Conservation (phyloP, 2,888 invertebrate species). For the Pherbina coryleti region DNA sequence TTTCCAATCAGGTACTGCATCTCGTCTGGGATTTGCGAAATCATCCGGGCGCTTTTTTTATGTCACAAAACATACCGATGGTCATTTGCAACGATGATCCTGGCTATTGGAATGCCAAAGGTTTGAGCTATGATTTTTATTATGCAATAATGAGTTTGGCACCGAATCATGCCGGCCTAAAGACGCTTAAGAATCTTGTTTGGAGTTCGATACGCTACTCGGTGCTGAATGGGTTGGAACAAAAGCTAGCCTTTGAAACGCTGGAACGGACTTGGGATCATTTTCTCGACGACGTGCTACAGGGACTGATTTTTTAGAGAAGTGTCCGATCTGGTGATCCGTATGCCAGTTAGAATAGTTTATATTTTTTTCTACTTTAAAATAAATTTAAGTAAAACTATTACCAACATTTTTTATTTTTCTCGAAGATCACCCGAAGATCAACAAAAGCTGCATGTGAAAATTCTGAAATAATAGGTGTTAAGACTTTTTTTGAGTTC, state of each 20-base stretch:
- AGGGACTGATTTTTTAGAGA: conserved; percentile 55
- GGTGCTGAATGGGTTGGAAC: conserved; percentile 54
- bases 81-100: conserved; percentile 78
- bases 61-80: conserved; percentile 74
- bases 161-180: conserved; percentile 72
- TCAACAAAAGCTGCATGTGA: too few relatives aligned
- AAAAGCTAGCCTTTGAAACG: conserved; percentile 51
- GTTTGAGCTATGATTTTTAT: conserved; percentile 77
- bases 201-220: conserved; percentile 73
- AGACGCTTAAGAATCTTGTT: conserved; percentile 75
- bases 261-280: conserved; percentile 59
- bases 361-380: too few relatives aligned
- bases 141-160: conserved; percentile 77
- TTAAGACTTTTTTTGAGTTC: too few relatives aligned
- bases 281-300: conserved; percentile 59
- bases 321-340: too few relatives aligned
- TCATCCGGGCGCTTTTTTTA: conserved; percentile 73
- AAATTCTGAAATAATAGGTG: too few relatives aligned
- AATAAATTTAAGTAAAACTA: too few relatives aligned
- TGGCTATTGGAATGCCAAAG: conserved; percentile 74
- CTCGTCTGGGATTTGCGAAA: conserved; percentile 75
- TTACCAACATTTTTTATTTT: too few relatives aligned
- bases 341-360: too few relatives aligned
- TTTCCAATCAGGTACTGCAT: conserved; percentile 70
- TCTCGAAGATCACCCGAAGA: too few relatives aligned